A percentile compares a stretch with the other conserved stretches of the same genome.
Conservation (phyloP, 2,888 invertebrate species). For the Meandrusa payeni region DNA sequence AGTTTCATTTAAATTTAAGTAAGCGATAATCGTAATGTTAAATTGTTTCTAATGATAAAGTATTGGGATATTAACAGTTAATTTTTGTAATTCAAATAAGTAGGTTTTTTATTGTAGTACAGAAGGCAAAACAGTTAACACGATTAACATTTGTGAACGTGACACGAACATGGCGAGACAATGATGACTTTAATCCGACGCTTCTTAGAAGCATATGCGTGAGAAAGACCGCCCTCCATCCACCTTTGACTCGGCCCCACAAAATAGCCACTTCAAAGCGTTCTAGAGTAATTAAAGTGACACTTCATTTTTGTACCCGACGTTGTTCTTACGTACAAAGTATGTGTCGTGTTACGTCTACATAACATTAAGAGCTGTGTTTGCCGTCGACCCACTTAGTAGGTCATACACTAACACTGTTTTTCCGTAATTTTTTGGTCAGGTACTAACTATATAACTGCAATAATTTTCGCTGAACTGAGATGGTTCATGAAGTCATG, state of each 20-base stretch:
- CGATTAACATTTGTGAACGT: slow-evolving; percentile 22
- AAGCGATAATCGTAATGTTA: slow-evolving; percentile 19
- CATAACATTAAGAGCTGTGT: slow-evolving; percentile 16
- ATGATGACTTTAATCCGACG: slow-evolving; percentile 22
- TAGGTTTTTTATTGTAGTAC: slow-evolving; percentile 45
- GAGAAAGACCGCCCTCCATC: slow-evolving; percentile 45
- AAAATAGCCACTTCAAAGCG: slow-evolving; percentile 45
- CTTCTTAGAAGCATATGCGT: slow-evolving; percentile 37
- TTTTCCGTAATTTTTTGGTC: slow-evolving; percentile 17
- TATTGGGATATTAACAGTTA: slow-evolving; percentile 25
- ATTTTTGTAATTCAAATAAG: slow-evolving; percentile 33
- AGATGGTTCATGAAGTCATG: slow-evolving; percentile 10
- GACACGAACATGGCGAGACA: slow-evolving; percentile 19
- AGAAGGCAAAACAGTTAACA: slow-evolving; percentile 16
- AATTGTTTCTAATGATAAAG: slow-evolving; percentile 17
- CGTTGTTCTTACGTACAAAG: slow-evolving; percentile 33
- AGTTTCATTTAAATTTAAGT: slow-evolving; percentile 3
- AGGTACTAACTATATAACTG: slow-evolving; percentile 5
- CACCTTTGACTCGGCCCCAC: slow-evolving; percentile 60
- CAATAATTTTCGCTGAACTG: slow-evolving; percentile 3
- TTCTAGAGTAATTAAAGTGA: slow-evolving; percentile 55
- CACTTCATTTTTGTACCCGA: slow-evolving; percentile 37
- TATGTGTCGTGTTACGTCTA: slow-evolving; percentile 42
- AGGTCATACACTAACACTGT: slow-evolving; percentile 17
- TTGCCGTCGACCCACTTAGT: slow-evolving; percentile 17